Conservation (phyloP, 1,140 invertebrate genomes). For the Macrostomum lignano region DNA sequence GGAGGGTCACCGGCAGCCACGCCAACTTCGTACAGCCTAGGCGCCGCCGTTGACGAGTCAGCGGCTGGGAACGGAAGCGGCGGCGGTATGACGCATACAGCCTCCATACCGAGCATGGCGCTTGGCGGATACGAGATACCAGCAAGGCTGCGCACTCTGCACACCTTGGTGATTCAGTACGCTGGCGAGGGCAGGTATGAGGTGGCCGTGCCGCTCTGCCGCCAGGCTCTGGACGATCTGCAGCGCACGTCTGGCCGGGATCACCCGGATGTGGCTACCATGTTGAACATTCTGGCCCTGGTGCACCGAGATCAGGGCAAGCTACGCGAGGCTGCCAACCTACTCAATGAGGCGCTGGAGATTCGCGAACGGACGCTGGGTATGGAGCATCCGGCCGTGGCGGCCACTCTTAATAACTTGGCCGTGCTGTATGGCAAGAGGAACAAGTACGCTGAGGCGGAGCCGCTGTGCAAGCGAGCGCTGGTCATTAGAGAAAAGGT, state of each 20-base stretch:
- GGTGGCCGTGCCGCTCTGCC: constrained; percentile 91
- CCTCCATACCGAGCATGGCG: too few species aligned
- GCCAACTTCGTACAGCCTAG: too few species aligned
- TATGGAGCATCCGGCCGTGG: constrained; percentile 43
- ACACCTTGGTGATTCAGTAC: constrained; percentile 65
- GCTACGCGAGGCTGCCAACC: constrained; percentile 90
- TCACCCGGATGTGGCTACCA: constrained; percentile 90
- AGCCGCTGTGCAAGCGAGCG: constrained; percentile 85
- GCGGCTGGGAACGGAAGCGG: too few species aligned
- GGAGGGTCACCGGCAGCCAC: background rate
- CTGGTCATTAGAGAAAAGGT: constrained; percentile 80
- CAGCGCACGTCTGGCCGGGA: constrained; percentile 95
- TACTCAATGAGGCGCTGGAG: constrained; percentile 84
- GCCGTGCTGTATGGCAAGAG: constrained; percentile 80
- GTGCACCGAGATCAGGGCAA: constrained; percentile 93
- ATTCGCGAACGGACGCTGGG: constrained; percentile 93
- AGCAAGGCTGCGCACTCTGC: constrained; percentile 22
- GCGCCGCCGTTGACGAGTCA: too few species aligned
- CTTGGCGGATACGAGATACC: constrained; percentile 17
- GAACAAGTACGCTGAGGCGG: constrained; percentile 84
- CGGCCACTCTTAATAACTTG: constrained; percentile 77
- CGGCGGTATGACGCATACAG: too few species aligned
- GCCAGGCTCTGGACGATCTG: constrained; percentile 90
- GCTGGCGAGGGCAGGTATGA: constrained; percentile 61
- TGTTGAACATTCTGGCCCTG: constrained; percentile 91